Evolutionary conservation across 2,113 vertebrate species (phyloP).

Genomic region (Sterna hirundo): DNA sequence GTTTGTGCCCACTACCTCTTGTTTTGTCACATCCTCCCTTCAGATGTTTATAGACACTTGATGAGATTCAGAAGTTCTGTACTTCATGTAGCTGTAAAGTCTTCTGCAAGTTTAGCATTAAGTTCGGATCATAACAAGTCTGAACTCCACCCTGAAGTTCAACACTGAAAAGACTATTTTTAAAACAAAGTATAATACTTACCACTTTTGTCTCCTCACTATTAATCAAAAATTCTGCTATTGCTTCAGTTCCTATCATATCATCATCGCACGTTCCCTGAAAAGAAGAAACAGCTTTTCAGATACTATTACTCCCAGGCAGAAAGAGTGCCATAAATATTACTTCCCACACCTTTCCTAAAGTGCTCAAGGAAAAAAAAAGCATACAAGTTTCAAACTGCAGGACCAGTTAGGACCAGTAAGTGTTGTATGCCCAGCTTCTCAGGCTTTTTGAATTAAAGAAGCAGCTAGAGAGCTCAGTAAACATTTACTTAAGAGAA

Average conservation of each 20-base stretch:
- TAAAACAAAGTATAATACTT: neutral
- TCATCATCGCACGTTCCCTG: conserved; percentile 74
- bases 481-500: neutral
- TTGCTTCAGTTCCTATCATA: conserved; percentile 88
- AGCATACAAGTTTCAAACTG: neutral
- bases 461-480: neutral
- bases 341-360: neutral
- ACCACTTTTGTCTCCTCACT: conserved; percentile 94
- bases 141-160: neutral
- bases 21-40: neutral
- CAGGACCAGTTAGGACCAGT: neutral
- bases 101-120: neutral
- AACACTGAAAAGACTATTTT: neutral
- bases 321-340: neutral
- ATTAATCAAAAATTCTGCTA: conserved; percentile 87
- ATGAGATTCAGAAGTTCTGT: neutral
- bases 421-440: neutral
- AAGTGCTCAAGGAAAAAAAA: neutral
- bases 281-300: conserved; percentile 39
- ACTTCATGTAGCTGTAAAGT: neutral
- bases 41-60: neutral
- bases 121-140: neutral
- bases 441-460: neutral
- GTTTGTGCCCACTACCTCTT: neutral
- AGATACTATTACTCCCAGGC: neutral